Evolutionary conservation across 1,140 invertebrate genomes (phyloP).

Genomic region (Batillaria attramentaria): DNA sequence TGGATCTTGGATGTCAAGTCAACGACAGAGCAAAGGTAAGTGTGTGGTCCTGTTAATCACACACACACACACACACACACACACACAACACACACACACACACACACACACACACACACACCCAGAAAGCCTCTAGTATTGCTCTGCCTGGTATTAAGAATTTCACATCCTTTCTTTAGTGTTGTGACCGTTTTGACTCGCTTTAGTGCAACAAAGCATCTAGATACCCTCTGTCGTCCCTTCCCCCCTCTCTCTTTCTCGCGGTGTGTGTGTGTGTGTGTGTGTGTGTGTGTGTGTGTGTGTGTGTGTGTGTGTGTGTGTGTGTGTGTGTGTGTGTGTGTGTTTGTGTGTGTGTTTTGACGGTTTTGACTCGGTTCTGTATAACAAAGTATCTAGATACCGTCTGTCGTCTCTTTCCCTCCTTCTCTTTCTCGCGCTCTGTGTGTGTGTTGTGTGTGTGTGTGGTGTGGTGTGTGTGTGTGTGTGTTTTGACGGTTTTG

Average conservation of each 20-base stretch:
- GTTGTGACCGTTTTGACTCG: neutral
- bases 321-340: neutral
- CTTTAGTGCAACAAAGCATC: no score
- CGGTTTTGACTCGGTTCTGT: neutral
- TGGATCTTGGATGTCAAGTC: slow-evolving; percentile 93
- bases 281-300: slow-evolving; percentile 13
- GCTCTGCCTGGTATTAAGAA: no score
- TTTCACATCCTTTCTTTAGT: no score
- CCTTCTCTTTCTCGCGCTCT: neutral
- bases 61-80: no score
- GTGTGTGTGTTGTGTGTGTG: neutral
- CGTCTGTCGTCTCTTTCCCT: no score
- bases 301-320: neutral
- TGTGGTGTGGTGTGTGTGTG: neutral
- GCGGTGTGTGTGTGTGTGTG: neutral
- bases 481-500: neutral
- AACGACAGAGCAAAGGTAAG: slow-evolving; percentile 78
- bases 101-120: no score
- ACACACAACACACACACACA: no score
- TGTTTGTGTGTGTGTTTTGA: neutral
- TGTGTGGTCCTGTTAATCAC: no score
- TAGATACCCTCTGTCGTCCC: no score
- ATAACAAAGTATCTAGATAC: no score
- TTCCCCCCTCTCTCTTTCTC: no score
- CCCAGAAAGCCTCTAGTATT: no score